A percentile compares a stretch with the other conserved stretches of the same genome.
Conservation (phyloP, 2,888 invertebrate species). For the Spodoptera picta region DNA sequence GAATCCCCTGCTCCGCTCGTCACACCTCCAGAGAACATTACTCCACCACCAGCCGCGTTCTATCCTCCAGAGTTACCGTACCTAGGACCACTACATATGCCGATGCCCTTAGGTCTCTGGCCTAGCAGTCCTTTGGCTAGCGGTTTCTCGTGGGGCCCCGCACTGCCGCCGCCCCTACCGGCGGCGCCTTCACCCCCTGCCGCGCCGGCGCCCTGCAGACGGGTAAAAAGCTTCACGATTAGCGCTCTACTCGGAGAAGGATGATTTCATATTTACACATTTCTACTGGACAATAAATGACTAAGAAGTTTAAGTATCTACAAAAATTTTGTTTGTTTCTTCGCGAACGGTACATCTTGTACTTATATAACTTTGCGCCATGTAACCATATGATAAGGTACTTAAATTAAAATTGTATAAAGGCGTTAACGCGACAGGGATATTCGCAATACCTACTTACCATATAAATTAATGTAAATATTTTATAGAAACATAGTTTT, state of each 20-base stretch:
- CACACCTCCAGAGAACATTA: conserved; percentile 68
- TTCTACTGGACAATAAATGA: conserved; percentile 35
- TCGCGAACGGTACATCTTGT: conserved; percentile 15
- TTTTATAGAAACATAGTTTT: conserved; percentile 14
- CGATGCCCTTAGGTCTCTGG: conserved; percentile 79
- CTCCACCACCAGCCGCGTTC: conserved; percentile 70
- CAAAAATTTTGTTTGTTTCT: conserved; percentile 38
- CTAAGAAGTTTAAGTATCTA: conserved; percentile 43
- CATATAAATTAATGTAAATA: conserved; percentile 49
- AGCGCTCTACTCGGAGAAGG: conserved; percentile 86
- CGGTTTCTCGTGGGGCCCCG: conserved; percentile 75
- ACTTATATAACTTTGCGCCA: conserved; percentile 13
- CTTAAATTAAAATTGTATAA: conserved; percentile 28
- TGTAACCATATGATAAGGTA: conserved; percentile 18
- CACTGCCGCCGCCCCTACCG: conserved; percentile 69
- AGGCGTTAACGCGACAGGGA: conserved; percentile 47
- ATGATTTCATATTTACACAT: conserved; percentile 57
- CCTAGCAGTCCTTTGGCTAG: conserved; percentile 66
- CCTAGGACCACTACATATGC: conserved; percentile 74
- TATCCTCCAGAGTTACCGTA: conserved; percentile 78
- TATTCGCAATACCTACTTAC: conserved; percentile 55
- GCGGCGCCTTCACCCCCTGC: conserved; percentile 68
- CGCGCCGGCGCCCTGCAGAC: conserved; percentile 78
- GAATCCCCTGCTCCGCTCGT: conserved; percentile 81
- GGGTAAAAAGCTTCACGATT: conserved; percentile 84